These are phyloP conservation scores for Dryas iulia DNA, from an alignment of 1,140 invertebrate genomes.

Conservation along the genomic window DNA sequence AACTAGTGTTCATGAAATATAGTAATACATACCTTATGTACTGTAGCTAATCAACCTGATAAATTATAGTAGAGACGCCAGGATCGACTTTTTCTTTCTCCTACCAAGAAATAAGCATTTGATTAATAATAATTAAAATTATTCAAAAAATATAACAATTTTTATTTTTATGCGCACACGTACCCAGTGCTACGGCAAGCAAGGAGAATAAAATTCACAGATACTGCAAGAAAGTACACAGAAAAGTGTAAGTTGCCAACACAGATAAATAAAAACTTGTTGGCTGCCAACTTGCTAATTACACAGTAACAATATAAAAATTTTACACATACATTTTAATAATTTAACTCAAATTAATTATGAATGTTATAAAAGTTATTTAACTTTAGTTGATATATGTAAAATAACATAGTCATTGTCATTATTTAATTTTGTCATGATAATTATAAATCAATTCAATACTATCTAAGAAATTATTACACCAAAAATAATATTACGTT, in stretches of 20 bases:
- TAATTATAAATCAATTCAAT: no score
- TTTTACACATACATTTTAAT: no score
- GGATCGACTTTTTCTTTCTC: conserved; percentile 58
- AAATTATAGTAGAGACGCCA: conserved; percentile 67
- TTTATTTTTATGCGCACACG: conserved; percentile 46
- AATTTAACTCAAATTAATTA: no score
- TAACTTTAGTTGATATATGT: no score
- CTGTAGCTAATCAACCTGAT: conserved; percentile 74
- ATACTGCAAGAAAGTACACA: conserved; percentile 9
- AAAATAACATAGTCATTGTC: no score
- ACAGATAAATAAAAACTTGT: neutral
- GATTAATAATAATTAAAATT: conserved; percentile 31
- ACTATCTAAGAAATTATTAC: no score
- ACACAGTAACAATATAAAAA: conserved; percentile 1
- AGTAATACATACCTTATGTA: conserved; percentile 67
- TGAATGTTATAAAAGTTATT: no score
- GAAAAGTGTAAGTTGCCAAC: neutral
- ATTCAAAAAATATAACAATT: conserved; percentile 50
- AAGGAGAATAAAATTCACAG: conserved; percentile 48
- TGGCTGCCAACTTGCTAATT: no score
- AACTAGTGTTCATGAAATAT: conserved; percentile 59
- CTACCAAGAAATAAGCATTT: conserved; percentile 54
- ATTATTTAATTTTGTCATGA: no score
- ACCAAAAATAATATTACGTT: no score
- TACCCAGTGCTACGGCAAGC: conserved; percentile 64